These are phyloP conservation scores for Hiodon tergisus DNA, from an alignment of 2,113 vertebrate species.

Conservation along the genomic window DNA sequence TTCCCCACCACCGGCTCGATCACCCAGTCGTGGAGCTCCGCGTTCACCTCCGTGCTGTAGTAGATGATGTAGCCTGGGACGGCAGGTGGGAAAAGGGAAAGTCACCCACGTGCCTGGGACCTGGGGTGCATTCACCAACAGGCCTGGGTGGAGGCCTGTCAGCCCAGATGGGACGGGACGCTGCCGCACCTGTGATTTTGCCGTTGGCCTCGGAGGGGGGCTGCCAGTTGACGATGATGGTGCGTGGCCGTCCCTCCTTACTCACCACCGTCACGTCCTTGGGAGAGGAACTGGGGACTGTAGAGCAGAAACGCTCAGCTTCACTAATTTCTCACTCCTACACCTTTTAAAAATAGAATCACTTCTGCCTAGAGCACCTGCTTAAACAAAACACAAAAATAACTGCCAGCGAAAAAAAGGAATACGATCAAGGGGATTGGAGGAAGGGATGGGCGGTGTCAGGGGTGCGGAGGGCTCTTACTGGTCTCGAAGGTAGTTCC, in stretches of 20 bases:
- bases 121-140: not conserved
- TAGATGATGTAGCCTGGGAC: constrained; percentile 94
- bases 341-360: too few relatives aligned
- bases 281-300: constrained; percentile 89
- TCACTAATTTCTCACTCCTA: too few relatives aligned
- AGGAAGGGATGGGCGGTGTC: not conserved
- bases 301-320: constrained; percentile 5
- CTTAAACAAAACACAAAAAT: too few relatives aligned
- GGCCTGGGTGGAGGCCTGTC: not conserved
- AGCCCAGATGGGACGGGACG: not conserved
- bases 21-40: constrained; percentile 95
- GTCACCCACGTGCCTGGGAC: not conserved
- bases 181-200: constrained; percentile 79
- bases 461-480: constrained; percentile 46
- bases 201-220: constrained; percentile 97
- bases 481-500: constrained; percentile 92
- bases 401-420: too few relatives aligned
- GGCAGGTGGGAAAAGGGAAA: not conserved
- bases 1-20: constrained; percentile 95
- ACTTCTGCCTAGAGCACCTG: too few relatives aligned
- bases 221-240: constrained; percentile 98
- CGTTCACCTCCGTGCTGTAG: constrained; percentile 94
- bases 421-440: not conserved
- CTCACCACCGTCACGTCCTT: constrained; percentile 98
- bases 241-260: constrained; percentile 94